Evolutionary conservation across 2,888 invertebrate species (phyloP).

Genomic region (Agriopis leucophaearia): DNA sequence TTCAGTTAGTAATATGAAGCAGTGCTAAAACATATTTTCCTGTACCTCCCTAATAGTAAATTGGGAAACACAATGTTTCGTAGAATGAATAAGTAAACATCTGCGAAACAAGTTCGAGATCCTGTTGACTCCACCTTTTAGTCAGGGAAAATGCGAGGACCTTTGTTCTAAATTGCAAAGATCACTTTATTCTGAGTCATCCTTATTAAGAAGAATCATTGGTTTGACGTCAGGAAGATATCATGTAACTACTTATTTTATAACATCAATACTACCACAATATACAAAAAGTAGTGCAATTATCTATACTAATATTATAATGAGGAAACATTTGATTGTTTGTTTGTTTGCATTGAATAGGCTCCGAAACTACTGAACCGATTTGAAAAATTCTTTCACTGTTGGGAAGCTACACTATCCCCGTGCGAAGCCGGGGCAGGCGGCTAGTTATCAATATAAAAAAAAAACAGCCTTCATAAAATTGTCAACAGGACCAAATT

Average conservation of each 20-base stretch:
- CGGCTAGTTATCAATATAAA: too few species aligned
- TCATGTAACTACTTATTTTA: not conserved
- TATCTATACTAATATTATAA: too few species aligned
- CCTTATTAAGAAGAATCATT: not conserved
- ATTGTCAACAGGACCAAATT: too few species aligned
- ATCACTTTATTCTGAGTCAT: not conserved
- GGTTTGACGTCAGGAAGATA: not conserved
- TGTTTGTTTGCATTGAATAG: too few species aligned
- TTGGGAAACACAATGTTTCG: conserved; percentile 15
- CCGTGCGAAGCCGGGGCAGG: too few species aligned
- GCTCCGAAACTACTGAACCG: too few species aligned
- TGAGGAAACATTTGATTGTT: too few species aligned
- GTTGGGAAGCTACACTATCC: too few species aligned
- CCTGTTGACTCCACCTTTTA: conserved; percentile 10
- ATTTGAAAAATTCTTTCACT: too few species aligned
- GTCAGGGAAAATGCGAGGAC: not conserved
- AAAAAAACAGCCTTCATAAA: too few species aligned
- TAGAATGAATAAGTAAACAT: conserved; percentile 28
- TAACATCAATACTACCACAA: too few species aligned
- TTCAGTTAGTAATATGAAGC: conserved; percentile 3
- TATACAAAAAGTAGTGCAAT: too few species aligned
- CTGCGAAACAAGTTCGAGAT: conserved; percentile 4
- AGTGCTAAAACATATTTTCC: conserved; percentile 8
- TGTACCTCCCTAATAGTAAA: not conserved
- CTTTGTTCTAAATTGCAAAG: not conserved